A percentile compares a stretch with the other conserved stretches of the same genome.
Conservation (phyloP, 2,113 vertebrate species). For the Cephalopterus ornatus region DNA sequence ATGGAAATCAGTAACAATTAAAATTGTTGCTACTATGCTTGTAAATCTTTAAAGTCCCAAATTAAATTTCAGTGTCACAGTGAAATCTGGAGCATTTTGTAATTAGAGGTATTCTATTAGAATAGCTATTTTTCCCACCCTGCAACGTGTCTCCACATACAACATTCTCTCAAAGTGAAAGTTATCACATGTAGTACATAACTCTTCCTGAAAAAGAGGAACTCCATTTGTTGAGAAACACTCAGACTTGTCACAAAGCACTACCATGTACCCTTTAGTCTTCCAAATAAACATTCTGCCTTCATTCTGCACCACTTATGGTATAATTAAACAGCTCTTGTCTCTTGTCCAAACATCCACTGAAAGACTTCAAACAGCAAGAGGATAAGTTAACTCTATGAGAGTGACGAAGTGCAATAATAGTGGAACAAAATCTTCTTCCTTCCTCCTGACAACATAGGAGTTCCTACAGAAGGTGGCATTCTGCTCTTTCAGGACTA, state of each 20-base stretch:
- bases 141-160: background rate
- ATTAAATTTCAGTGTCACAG: background rate
- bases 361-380: background rate
- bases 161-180: background rate
- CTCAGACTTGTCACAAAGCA: background rate
- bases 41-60: background rate
- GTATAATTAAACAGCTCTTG: conserved; percentile 5
- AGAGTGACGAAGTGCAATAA: background rate
- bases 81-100: background rate
- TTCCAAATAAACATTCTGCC: conserved; percentile 21
- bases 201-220: background rate
- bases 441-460: background rate
- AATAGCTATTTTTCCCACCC: background rate
- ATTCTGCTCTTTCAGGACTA: background rate
- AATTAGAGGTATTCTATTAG: background rate
- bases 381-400: background rate
- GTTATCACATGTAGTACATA: background rate
- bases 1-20: background rate
- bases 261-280: background rate
- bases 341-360: conserved; percentile 27
- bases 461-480: background rate
- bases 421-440: background rate
- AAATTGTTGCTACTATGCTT: background rate
- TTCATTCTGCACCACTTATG: background rate
- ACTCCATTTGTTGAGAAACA: background rate